These are phyloP conservation scores for Drosophila mojavensis DNA, from an alignment of 1,140 invertebrate genomes.

Conservation along the genomic window DNA sequence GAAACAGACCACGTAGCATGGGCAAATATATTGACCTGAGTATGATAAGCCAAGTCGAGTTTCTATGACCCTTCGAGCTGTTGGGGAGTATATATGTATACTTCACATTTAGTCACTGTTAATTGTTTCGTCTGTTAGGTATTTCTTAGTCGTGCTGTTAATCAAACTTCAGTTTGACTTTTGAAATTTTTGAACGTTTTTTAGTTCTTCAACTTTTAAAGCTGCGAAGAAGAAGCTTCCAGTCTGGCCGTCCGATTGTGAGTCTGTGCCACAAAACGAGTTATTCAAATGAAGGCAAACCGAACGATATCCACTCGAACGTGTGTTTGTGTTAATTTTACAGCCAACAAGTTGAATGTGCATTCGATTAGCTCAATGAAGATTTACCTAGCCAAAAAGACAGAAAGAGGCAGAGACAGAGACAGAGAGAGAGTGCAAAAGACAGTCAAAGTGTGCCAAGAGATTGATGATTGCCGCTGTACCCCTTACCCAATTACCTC, in stretches of 20 bases:
- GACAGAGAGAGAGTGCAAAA: not conserved
- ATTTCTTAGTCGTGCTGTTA: constrained; percentile 11
- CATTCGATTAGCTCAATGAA: constrained; percentile 70
- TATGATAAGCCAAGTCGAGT: not conserved
- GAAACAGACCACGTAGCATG: not conserved
- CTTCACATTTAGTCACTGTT: not conserved
- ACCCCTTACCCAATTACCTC: not conserved
- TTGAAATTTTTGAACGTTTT: constrained; percentile 71
- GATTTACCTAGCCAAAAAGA: constrained; percentile 58
- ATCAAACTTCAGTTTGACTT: constrained; percentile 27
- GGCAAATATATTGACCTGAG: not conserved
- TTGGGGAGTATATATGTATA: too few relatives aligned
- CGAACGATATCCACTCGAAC: constrained; percentile 42
- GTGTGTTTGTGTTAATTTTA: constrained; percentile 43
- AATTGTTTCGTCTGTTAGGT: constrained; percentile 7
- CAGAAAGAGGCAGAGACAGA: constrained; percentile 2
- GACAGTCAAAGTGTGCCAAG: constrained; percentile 27
- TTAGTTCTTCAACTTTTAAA: constrained; percentile 41
- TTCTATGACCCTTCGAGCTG: too few relatives aligned
- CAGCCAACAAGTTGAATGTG: constrained; percentile 33
- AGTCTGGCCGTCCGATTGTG: constrained; percentile 32
- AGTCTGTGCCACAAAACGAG: constrained; percentile 62
- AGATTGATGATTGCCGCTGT: not conserved
- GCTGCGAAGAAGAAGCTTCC: constrained; percentile 62
- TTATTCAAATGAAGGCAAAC: constrained; percentile 74